Percentiles rank a stretch among this genome's conserved stretches.
These are phyloP conservation scores for Hedychridium roseum DNA, from an alignment of 2,888 invertebrate species.

Conservation along the genomic window DNA sequence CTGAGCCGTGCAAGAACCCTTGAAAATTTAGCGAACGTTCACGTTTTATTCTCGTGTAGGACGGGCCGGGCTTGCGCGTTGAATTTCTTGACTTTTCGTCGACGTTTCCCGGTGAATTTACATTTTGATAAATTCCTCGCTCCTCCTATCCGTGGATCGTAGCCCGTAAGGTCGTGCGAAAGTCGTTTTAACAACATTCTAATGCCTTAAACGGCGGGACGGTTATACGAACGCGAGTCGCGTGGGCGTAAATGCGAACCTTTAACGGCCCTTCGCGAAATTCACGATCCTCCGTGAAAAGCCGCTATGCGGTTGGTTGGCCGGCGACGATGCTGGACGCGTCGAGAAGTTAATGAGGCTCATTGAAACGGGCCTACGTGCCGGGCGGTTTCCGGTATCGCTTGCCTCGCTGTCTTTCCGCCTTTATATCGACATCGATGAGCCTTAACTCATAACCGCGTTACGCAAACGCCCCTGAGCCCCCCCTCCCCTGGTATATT, in stretches of 20 bases:
- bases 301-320: too few species aligned
- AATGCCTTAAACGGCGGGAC: neutral
- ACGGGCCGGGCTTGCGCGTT: too few species aligned
- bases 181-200: neutral
- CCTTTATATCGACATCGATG: constrained; percentile 9
- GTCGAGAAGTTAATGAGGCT: neutral
- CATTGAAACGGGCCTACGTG: constrained; percentile 1
- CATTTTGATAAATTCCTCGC: too few species aligned
- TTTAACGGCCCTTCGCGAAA: constrained; percentile 1
- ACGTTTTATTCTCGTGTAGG: too few species aligned
- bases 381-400: constrained; percentile 12
- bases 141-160: too few species aligned
- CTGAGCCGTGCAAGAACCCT: too few species aligned
- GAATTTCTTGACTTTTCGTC: too few species aligned
- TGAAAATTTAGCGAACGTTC: too few species aligned
- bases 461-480: constrained; percentile 1
- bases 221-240: neutral
- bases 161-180: too few species aligned
- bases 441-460: constrained; percentile 2
- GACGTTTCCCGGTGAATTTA: too few species aligned
- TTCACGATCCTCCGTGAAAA: neutral
- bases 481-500: too few species aligned
- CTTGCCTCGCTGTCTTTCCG: constrained; percentile 2
- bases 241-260: constrained; percentile 1
- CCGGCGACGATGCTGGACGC: neutral